phyloP scores from a whole-genome alignment of 2,797 vertebrate species.

The Coendou prehensilis region DNA sequence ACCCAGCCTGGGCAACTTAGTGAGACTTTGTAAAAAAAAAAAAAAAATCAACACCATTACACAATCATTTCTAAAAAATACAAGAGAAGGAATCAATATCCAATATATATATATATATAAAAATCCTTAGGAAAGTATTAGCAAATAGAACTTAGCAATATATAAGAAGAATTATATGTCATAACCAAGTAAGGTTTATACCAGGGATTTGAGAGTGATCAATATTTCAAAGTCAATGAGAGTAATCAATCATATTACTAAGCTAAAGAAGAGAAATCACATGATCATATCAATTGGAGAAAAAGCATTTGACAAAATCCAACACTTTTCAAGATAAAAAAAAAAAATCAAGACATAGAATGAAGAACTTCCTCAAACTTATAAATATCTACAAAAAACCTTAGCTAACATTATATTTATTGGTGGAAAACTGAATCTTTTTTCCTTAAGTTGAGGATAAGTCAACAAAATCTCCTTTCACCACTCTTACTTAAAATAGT shows the following conservation, averaged over 20 bases:
- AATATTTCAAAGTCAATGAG: background rate
- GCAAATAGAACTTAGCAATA: background rate
- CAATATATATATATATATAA: background rate
- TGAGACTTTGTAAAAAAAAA: background rate
- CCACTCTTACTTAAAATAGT: background rate
- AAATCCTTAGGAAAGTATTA: conserved; percentile 4
- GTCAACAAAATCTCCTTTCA: background rate
- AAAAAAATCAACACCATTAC: background rate
- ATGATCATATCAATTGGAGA: background rate
- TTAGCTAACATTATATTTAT: background rate
- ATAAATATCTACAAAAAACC: background rate
- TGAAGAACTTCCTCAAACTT: background rate
- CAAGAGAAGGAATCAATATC: background rate
- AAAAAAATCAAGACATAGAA: background rate
- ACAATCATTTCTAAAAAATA: background rate
- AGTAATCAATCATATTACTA: background rate
- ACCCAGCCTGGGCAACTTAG: background rate
- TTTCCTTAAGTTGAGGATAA: background rate
- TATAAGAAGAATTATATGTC: background rate
- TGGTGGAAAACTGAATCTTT: background rate
- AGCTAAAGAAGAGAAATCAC: background rate
- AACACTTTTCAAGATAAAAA: background rate
- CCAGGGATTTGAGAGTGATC: background rate
- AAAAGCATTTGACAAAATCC: background rate
- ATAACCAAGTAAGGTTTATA: conserved; percentile 1